Percentiles rank a stretch among this genome's conserved stretches.
Evolutionary conservation across 1,140 invertebrate species (phyloP).

Genomic region (Lepidostoma basale): DNA sequence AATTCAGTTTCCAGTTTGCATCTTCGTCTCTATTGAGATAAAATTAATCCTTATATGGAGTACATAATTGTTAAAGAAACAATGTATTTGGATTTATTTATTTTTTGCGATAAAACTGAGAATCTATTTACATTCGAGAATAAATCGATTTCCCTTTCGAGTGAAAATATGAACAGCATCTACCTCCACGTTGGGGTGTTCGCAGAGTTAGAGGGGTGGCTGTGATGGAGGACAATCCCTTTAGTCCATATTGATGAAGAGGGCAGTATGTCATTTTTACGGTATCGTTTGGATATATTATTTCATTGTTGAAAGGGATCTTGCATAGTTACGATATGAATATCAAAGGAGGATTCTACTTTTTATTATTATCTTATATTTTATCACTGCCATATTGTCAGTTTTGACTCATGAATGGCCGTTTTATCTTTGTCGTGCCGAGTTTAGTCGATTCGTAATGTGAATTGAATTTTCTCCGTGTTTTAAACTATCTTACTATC

Average conservation of each 20-base stretch:
- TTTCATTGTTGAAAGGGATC: conserved; percentile 37
- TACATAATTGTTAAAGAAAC: no score
- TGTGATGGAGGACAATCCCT: conserved; percentile 25
- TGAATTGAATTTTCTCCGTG: no score
- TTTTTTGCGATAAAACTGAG: no score
- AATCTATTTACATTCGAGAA: not conserved
- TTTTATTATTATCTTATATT: conserved; percentile 33
- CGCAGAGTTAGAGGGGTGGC: conserved; percentile 12
- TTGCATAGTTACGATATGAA: conserved; percentile 19
- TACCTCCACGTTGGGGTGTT: conserved; percentile 2
- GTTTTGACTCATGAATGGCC: no score
- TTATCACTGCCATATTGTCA: conserved; percentile 1
- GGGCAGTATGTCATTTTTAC: conserved; percentile 39
- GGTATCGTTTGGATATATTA: conserved; percentile 37
- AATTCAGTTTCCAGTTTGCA: no score
- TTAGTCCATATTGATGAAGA: conserved; percentile 30
- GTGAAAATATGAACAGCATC: not conserved
- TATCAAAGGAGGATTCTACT: conserved; percentile 1
- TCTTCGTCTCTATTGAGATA: no score
- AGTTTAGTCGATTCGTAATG: no score
- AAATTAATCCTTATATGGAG: no score
- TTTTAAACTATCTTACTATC: no score
- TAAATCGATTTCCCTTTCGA: conserved; percentile 4
- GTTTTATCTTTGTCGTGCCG: no score
- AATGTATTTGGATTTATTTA: no score